Conservation (phyloP, 2,797 vertebrate genomes). For the Champsocephalus gunnari region DNA sequence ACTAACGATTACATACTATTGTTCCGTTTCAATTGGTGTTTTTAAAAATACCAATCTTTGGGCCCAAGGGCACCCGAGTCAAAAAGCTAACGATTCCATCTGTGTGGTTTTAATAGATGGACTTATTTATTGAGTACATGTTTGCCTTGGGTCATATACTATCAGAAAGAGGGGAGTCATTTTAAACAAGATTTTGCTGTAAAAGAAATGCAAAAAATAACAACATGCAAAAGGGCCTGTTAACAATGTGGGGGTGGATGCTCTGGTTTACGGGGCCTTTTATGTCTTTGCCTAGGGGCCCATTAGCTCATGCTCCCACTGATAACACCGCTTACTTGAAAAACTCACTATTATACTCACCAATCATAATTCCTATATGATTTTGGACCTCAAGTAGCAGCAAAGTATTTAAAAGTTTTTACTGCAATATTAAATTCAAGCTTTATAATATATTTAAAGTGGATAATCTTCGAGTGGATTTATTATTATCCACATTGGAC, state of each 20-base stretch:
- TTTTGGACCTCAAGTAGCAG: conserved; percentile 7
- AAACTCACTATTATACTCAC: not conserved
- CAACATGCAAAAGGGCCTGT: not conserved
- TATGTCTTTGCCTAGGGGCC: not conserved
- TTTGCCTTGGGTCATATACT: no score
- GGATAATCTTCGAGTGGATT: conserved; percentile 20
- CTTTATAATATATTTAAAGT: conserved; percentile 16
- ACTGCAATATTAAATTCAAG: not conserved
- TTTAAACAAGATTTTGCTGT: not conserved
- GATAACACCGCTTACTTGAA: conserved; percentile 13
- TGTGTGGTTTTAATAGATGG: no score
- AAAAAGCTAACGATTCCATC: no score
- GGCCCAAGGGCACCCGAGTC: no score
- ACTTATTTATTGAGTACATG: no score
- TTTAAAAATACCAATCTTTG: no score
- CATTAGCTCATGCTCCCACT: not conserved
- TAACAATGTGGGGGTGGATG: not conserved
- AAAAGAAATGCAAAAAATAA: not conserved
- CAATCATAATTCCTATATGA: conserved; percentile 3
- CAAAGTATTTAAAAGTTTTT: conserved; percentile 24
- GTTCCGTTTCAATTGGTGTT: no score
- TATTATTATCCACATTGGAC: conserved; percentile 30
- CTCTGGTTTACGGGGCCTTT: not conserved
- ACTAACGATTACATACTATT: no score
- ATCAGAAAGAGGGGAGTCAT: not conserved